Base-by-base conservation (phyloP, 2,797 vertebrate genomes). In the Protosalanx chinensis region DNA sequence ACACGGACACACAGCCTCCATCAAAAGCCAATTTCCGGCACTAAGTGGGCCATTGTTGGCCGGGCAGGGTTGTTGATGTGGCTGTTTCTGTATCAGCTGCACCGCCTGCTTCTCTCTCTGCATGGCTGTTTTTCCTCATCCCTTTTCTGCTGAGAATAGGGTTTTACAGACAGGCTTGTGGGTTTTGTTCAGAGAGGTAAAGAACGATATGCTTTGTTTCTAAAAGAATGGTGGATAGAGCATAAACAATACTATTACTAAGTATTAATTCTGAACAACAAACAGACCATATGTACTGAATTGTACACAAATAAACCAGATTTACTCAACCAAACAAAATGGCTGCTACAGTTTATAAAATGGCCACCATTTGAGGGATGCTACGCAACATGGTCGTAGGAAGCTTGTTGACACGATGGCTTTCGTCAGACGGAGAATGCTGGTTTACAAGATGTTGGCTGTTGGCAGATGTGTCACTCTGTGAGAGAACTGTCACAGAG, bases 401-500 rank as follows among this genome's bases (percentile, higher is more conserved):
- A 87, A 87, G 78, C 80, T 88, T 82, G 79, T 74, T 88, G 82
- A 81, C 86, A 85, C 85, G 77, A 80, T 79, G 81, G 16, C 56
- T 58, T 18, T 5, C n/a, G n/a, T 58, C n/a, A 58, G 6, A 58
- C 12, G 56, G 8, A n/a, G 23, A 12, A 61, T 61, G 59, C 60
- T 8, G 67, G 12, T 53, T 32, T 46, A 72, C 82, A 83, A 83
- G 86, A 87, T 87, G 82, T 81, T 81, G 77, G 80, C 79, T 80
- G 84, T 81, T 69, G 85, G 77, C 80, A 79, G 41, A 84, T 76
- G 62, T 72, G 73, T 76, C 84, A 79, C 76, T 71, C 75, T 83
- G 64, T 76, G 86, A 89, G 86, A 90, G 88, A 90, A 88, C 84
- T 69, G 70, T 80, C 86, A 85, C 79, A 74, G 59, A 83, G 73